Base-by-base conservation (phyloP, 2,797 vertebrate genomes). In the Sebastes nivosus region DNA sequence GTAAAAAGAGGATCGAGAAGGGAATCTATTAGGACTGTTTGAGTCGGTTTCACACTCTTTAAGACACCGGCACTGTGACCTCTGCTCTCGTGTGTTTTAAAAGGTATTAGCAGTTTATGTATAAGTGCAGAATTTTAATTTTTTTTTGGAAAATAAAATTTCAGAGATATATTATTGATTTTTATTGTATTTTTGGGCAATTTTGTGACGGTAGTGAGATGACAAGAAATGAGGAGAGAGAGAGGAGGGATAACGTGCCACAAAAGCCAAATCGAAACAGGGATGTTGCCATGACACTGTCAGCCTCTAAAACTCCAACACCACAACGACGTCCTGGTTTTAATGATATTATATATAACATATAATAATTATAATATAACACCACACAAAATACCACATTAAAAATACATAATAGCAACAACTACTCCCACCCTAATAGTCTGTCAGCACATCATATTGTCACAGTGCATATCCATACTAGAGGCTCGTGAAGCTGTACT, bases 1-100 rank as follows among this genome's bases (percentile, higher is more conserved):
- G 76, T 64, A 75, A 82, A 84, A 80, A 69, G 61, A 87, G 78
- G 81, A 87, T 81, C 57, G 84, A 71, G 68, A 88, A 68, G 69
- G 34, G 58, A 86, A 90, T 87, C 79, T 85, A 60, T 85, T 84
- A 75, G 63, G 55, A 58, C 75, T 57, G 50, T 87, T 84, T 55
- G 79, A 80, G 79, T 83, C 13, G 10, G 66, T 83, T 86, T 86
- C 63, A 84, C 73, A 80, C 29, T 32, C 83, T 80, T 75, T 55
- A 63, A 68, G 75, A 76, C 59, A 72, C 24, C 2, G 32, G 25
- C 36, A 70, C 75, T 63, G 52, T 75, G 76, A 86, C 80, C 86
- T 71, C 60, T 81, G 81, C 81, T 72, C 50, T 73, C 20, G 18
- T 60, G 67, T 58, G n/a, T 57, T 73, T 50, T 46, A 13, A 66